Evolutionary conservation across 1,140 invertebrate genomes (phyloP), one percentile per base, ranked within the genome.

Genomic region (Ips typographus): DNA sequence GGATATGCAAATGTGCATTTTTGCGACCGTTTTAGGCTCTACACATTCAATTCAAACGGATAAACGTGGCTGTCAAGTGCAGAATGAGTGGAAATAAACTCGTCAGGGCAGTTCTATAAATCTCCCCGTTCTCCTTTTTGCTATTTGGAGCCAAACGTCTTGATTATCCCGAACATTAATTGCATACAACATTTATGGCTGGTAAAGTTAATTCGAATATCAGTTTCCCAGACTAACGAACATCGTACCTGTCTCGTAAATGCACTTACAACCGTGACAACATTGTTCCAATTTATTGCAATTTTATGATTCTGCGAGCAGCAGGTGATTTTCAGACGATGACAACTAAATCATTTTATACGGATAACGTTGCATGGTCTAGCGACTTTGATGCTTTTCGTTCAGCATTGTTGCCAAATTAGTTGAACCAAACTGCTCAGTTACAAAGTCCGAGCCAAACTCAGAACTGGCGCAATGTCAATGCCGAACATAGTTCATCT

Each of bases 221-320:
- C 53, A 39, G 53, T 55, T 55, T 37, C 36, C 37, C 53, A 37
- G 53, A 55, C 53, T 55, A 55, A 55, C 53, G 53, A 55, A 55
- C 53, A 55, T 7, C 53, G 38, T 55, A 55, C 53, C 53, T 55
- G 53, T 55, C 53, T 59, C 57, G 40, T 61, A 60, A 63, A 52
- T 63, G 47, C 40, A 63, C 56, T 40, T 40, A 40, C 39, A 59
- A 55, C 53, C 56, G 38, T 52, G 61, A 63, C 61, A 52, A 63
- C 61, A 63, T 51, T 63, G 61, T 63, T 63, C 47, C 61, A 39
- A 63, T 63, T 63, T 63, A 63, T 63, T 38, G 61, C 61, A 53
- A 40, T 63, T 63, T 63, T 63, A 63, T 52, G 49, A 63, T 36
- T 4, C 47, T 7, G 7, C 22, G 8, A 63, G 47, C 61, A 63